A percentile compares a stretch with the other conserved stretches of the same genome.
Conservation (phyloP, 2,888 invertebrate species). For the Eupithecia centaureata region DNA sequence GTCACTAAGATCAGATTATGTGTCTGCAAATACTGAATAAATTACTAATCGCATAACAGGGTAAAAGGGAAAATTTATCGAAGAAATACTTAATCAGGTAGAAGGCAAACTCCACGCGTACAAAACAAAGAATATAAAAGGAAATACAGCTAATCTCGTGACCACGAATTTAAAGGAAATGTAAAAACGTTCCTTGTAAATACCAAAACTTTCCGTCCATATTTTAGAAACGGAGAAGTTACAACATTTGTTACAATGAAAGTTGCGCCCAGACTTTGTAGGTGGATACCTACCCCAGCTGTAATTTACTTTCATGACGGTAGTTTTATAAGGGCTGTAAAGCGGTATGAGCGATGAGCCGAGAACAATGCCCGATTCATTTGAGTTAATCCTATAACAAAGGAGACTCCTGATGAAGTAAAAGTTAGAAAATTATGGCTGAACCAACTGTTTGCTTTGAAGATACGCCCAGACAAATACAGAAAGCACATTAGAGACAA, state of each 20-base stretch:
- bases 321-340: constrained; percentile 44
- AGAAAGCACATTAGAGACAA: neutral
- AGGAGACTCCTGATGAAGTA: constrained; percentile 1
- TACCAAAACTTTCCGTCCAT: constrained; percentile 29
- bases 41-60: neutral
- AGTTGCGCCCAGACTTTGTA: constrained; percentile 37
- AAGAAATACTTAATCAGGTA: neutral
- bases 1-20: no score
- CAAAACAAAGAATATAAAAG: neutral
- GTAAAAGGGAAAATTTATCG: neutral
- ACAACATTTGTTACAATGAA: constrained; percentile 39
- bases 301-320: constrained; percentile 42
- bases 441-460: constrained; percentile 8
- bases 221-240: constrained; percentile 34
- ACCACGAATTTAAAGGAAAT: constrained; percentile 19
- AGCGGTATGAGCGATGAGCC: constrained; percentile 37
- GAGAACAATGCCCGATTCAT: constrained; percentile 38
- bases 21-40: no score
- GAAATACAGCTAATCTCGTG: neutral
- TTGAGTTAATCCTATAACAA: constrained; percentile 26
- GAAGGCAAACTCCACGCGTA: neutral
- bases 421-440: constrained; percentile 5
- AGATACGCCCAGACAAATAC: neutral
- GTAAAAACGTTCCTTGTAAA: constrained; percentile 29
- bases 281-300: constrained; percentile 36